Conservation (phyloP, 2,113 vertebrate species). For the Peromyscus leucopus region DNA sequence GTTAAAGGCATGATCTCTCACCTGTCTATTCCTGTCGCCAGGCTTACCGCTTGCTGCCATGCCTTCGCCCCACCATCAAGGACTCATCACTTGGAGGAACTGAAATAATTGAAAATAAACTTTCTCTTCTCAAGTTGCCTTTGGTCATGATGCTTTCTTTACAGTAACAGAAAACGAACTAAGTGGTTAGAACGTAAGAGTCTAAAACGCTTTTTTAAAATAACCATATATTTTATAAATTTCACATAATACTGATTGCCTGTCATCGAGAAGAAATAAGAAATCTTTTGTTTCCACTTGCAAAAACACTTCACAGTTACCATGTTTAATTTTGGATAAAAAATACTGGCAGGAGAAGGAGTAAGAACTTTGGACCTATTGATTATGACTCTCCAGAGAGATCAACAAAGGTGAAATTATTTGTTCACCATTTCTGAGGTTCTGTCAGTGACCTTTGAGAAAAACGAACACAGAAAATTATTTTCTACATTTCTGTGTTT, state of each 20-base stretch:
- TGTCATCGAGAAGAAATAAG: background rate
- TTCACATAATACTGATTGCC: background rate
- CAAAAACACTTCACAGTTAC: background rate
- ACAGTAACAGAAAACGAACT: background rate
- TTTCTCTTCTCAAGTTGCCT: background rate
- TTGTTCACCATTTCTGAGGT: background rate
- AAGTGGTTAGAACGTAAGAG: background rate
- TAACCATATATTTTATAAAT: background rate
- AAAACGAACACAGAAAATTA: background rate
- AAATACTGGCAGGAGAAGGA: background rate
- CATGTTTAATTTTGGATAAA: background rate
- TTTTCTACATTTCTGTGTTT: background rate
- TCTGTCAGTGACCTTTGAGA: background rate
- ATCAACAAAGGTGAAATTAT: background rate
- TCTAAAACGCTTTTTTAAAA: conserved; percentile 14
- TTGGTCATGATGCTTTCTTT: background rate
- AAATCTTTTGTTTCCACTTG: background rate
- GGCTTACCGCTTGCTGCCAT: background rate
- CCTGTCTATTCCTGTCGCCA: background rate
- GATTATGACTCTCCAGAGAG: background rate
- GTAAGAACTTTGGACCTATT: conserved; percentile 3
- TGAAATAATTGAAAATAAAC: background rate
- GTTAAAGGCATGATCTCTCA: background rate
- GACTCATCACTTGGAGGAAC: background rate
- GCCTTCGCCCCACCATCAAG: background rate